Evolutionary conservation across 2,888 invertebrate genomes (phyloP).

Genomic region (Ophioninae sp.): DNA sequence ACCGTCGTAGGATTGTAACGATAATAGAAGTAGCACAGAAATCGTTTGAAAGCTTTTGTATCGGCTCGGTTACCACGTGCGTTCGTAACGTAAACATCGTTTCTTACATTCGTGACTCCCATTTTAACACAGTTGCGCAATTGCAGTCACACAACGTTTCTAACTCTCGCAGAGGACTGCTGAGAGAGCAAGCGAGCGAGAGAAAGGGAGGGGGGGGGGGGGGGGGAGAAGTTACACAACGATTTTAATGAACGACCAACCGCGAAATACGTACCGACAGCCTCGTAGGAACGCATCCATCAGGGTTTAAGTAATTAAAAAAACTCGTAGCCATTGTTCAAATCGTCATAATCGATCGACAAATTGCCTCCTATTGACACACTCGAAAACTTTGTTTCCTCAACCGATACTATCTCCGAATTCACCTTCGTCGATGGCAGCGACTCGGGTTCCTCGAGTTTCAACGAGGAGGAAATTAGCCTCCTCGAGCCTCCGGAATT

Average conservation of each 20-base stretch:
- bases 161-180: conserved; percentile 2
- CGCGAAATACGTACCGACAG: conserved; percentile 32
- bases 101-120: conserved; percentile 32
- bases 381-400: not conserved
- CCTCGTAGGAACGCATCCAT: conserved; percentile 21
- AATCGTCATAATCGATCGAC: not conserved
- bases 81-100: not conserved
- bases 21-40: conserved; percentile 11
- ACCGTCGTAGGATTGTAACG: not conserved
- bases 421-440: not conserved
- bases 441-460: too few relatives aligned
- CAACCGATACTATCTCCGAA: not conserved
- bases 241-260: conserved; percentile 49
- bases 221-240: conserved; percentile 35
- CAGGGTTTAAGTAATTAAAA: not conserved
- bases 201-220: not conserved
- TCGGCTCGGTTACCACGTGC: not conserved
- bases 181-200: not conserved
- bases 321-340: not conserved
- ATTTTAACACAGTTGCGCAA: conserved; percentile 39
- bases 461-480: too few relatives aligned
- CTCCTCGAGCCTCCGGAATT: too few relatives aligned
- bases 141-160: conserved; percentile 9
- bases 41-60: conserved; percentile 3
- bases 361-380: not conserved